Evolutionary conservation across 2,113 vertebrate genomes (phyloP).

Genomic region (Calidris pygmaea): DNA sequence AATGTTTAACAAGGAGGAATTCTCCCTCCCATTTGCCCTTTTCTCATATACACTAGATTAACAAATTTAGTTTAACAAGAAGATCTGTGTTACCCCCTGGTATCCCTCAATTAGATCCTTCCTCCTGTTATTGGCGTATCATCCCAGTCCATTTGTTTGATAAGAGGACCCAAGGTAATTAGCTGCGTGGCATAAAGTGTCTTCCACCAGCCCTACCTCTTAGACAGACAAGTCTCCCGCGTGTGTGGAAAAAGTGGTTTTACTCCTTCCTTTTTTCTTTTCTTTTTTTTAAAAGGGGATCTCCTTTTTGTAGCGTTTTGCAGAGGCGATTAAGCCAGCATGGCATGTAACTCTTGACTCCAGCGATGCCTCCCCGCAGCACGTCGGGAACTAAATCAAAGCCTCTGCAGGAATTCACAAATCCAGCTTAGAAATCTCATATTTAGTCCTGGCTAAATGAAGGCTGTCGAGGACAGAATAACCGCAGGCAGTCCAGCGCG

Average conservation of each 20-base stretch:
- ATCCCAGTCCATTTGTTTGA: constrained; percentile 40
- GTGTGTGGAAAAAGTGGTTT: fast-evolving
- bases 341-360: constrained; percentile 10
- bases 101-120: constrained; percentile 61
- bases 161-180: constrained; percentile 22
- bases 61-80: constrained; percentile 69
- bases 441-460: constrained; percentile 28
- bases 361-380: background rate
- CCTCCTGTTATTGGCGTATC: constrained; percentile 29
- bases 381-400: constrained; percentile 46
- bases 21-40: constrained; percentile 61
- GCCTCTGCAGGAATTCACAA: constrained; percentile 43
- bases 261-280: background rate
- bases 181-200: background rate
- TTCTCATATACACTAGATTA: constrained; percentile 65
- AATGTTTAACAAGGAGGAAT: constrained; percentile 52
- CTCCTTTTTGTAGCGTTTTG: background rate
- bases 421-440: constrained; percentile 44
- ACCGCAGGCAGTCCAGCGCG: background rate
- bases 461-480: background rate
- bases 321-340: background rate
- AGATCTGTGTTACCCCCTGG: constrained; percentile 47
- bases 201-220: background rate
- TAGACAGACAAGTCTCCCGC: background rate
- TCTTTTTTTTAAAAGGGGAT: background rate